These are phyloP conservation scores for Typhlichthys subterraneus DNA, from an alignment of 2,797 vertebrate species.

Conservation along the genomic window DNA sequence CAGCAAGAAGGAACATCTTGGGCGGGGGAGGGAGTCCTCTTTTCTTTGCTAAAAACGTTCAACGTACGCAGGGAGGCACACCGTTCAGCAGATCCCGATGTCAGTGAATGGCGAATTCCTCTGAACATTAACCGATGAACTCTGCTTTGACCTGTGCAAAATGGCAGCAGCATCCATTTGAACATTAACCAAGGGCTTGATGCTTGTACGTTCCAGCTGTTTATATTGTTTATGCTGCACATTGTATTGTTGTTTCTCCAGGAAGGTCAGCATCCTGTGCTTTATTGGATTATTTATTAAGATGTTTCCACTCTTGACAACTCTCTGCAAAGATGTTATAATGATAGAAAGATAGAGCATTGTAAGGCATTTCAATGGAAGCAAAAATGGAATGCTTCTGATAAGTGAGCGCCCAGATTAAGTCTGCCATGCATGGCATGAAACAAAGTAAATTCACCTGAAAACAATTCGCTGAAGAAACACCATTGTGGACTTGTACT, in stretches of 20 bases:
- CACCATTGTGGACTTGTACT: no score
- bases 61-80: constrained; percentile 37
- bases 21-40: constrained; percentile 29
- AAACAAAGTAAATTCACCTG: no score
- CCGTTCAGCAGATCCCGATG: constrained; percentile 62
- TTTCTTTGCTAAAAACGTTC: constrained; percentile 36
- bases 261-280: constrained; percentile 47
- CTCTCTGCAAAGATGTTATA: no score
- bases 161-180: constrained; percentile 62
- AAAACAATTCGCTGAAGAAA: no score
- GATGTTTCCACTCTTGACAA: constrained; percentile 29
- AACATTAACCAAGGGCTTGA: constrained; percentile 71
- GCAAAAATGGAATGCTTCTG: no score
- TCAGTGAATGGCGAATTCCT: constrained; percentile 66
- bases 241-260: constrained; percentile 54
- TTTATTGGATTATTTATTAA: constrained; percentile 50
- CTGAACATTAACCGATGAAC: constrained; percentile 72
- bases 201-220: constrained; percentile 45
- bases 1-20: constrained; percentile 8
- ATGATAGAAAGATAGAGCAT: no score
- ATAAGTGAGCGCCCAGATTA: no score
- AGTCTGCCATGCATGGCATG: no score
- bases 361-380: no score
- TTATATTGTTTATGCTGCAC: constrained; percentile 53
- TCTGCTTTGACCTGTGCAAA: constrained; percentile 16